Evolutionary conservation across 2,888 invertebrate species (phyloP), one percentile per base, ranked within the genome.

Genomic region (Drosophila neutralis): DNA sequence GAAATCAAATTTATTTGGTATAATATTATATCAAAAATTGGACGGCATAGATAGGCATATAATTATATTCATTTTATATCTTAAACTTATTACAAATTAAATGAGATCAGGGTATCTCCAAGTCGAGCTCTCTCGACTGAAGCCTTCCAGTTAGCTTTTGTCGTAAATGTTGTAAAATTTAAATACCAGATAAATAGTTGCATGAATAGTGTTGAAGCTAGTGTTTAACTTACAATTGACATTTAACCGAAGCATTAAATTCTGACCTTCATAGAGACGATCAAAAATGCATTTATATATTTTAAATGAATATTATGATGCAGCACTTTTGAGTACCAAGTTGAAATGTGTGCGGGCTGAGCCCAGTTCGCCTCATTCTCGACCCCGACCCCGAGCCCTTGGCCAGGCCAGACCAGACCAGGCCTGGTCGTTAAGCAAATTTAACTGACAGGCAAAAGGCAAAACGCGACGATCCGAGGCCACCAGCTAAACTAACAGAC

Each of bases 401-500:
- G 24, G 36, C 13, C n/a, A 27, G 36, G 36, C 27, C 36, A 54
- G 45, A 15, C 45, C 45, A 45, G 18, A 63, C 54, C 54, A 42
- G 69, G 48, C 27, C 54, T 45, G 66, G 59, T 66, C 60, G 85
- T 79, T 89, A 61, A 73, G 72, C 63, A 74, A 85, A 84, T 74
- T 74, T 54, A 60, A 71, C 38, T 62, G 69, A 59, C 82, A 72
- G 71, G 33, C 49, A 82, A 82, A 74, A 60, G 65, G 56, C 66
- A 52, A 42, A 36, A 29, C n/a, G 35, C 53, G 15, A 52, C 51
- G 29, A 45, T 35, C 29, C 76, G 62, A 73, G 71, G 82, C 61
- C 79, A 67, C 48, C 76, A 72, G 64, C 68, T 64, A 75, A 75
- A 42, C 71, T 73, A 72, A 83, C 70, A 75, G 38, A 18, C 58